Conservation (phyloP, 2,113 vertebrate species). For the Charina bottae region DNA sequence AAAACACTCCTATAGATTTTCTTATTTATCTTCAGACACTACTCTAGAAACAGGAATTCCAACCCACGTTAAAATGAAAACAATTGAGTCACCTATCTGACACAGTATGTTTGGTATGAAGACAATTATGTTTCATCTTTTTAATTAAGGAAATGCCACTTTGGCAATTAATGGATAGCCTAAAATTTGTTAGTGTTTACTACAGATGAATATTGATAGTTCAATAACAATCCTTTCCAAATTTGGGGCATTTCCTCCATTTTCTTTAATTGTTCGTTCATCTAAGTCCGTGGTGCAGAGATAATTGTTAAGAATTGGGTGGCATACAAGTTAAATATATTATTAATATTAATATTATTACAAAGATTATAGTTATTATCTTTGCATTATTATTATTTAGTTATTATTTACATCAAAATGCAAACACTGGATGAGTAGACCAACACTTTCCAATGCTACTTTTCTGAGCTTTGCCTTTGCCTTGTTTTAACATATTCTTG, state of each 20-base stretch:
- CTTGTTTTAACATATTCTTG: constrained; percentile 70
- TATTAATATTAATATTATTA: neutral
- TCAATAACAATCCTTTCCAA: neutral
- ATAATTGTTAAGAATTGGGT: constrained; percentile 15
- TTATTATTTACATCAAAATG: constrained; percentile 48
- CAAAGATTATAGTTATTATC: neutral
- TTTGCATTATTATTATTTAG: neutral
- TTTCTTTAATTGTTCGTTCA: neutral
- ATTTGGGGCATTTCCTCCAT: neutral
- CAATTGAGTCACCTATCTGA: neutral
- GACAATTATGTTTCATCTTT: neutral
- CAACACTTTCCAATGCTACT: constrained; percentile 42
- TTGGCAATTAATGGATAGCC: constrained; percentile 25
- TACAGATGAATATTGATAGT: neutral
- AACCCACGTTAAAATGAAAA: neutral
- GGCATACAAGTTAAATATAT: neutral
- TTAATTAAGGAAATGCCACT: constrained; percentile 9
- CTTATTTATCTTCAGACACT: neutral
- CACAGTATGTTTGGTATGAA: neutral
- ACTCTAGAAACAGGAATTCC: neutral
- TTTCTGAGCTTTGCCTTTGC: constrained; percentile 49
- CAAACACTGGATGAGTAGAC: constrained; percentile 3
- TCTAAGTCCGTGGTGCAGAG: constrained; percentile 1
- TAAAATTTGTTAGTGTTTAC: neutral
- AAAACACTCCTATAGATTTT: constrained; percentile 14